Conservation (phyloP, 2,797 vertebrate genomes). For the Urophycis tenuis region DNA sequence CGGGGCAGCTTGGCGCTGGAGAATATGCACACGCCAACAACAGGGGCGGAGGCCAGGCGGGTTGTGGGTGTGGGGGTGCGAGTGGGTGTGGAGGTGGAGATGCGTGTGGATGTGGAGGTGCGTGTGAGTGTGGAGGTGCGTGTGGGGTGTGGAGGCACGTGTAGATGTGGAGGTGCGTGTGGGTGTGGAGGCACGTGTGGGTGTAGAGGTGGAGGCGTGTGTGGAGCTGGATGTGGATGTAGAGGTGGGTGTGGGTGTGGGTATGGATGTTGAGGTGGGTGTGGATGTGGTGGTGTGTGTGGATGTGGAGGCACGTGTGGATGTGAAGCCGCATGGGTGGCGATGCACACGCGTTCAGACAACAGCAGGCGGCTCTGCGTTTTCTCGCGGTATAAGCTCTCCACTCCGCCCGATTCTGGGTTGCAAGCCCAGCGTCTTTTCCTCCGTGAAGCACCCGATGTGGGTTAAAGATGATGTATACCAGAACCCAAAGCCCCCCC, state of each 20-base stretch:
- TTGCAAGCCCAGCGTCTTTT: not conserved
- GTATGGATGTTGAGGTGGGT: too few species aligned
- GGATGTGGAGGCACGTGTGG: not conserved
- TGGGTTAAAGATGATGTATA: not conserved
- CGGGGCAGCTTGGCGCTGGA: not conserved
- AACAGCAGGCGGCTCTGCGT: not conserved
- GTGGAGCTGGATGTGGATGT: too few species aligned
- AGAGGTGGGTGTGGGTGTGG: too few species aligned
- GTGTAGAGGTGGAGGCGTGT: too few species aligned
- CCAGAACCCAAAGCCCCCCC: not conserved
- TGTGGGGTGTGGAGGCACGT: too few species aligned
- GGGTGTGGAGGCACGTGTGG: too few species aligned
- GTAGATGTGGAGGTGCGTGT: not conserved
- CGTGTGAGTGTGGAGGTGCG: too few species aligned
- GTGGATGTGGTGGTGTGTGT: too few species aligned
- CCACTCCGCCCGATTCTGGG: not conserved
- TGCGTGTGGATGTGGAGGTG: not conserved
- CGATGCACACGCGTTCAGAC: not conserved
- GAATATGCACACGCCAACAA: not conserved
- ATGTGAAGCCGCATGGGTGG: not conserved
- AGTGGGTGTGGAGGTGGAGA: not conserved
- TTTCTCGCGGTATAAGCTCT: too few species aligned
- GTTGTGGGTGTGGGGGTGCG: not conserved
- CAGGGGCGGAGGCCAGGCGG: not conserved
- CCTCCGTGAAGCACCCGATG: not conserved